Percentiles rank a stretch among this genome's conserved stretches.
phyloP scores from a whole-genome alignment of 2,113 vertebrate species.

The Paradoxurus hermaphroditus region DNA sequence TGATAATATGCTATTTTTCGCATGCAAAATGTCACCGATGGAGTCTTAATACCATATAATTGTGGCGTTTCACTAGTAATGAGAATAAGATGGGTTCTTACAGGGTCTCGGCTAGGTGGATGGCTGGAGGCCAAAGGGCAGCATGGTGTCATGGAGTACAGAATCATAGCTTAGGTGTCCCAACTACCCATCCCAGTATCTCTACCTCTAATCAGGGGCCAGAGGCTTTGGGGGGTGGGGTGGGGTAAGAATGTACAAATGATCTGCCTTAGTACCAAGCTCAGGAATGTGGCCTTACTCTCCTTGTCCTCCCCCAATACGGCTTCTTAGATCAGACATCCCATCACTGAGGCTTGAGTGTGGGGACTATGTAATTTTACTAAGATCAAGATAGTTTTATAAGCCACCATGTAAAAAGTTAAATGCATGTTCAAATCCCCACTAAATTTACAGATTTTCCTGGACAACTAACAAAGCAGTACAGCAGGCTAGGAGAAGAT shows the following conservation, averaged over 20 bases:
- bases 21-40: not conserved
- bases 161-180: not conserved
- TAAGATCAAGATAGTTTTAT: not conserved
- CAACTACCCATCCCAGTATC: too few species aligned
- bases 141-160: not conserved
- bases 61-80: not conserved
- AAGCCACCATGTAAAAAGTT: not conserved
- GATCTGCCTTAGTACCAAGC: not conserved
- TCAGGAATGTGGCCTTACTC: not conserved
- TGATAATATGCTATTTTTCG: not conserved
- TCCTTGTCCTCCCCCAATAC: not conserved
- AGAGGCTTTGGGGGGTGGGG: too few species aligned
- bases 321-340: not conserved
- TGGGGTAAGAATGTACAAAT: not conserved
- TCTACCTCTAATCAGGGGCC: fast-evolving
- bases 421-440: not conserved
- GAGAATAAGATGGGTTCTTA: not conserved
- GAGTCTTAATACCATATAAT: not conserved
- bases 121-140: not conserved
- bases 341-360: not conserved
- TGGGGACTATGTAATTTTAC: not conserved
- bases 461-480: not conserved
- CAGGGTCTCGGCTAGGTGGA: not conserved
- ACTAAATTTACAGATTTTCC: constrained; percentile 17
- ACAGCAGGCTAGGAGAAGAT: not conserved